Evolutionary conservation across 2,888 invertebrate species (phyloP).

Genomic region (Dynastes hyllus): DNA sequence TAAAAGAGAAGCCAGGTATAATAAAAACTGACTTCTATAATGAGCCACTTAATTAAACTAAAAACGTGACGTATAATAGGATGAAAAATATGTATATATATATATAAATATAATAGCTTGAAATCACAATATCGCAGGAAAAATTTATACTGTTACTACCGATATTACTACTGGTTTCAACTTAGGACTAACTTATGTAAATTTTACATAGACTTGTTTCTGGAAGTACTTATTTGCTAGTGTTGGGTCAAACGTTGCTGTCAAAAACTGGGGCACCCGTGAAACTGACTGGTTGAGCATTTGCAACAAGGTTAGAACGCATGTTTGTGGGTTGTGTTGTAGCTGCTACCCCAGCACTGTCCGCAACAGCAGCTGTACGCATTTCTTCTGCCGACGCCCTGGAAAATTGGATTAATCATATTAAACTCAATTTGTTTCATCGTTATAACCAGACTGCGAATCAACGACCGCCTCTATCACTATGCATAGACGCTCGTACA

Average conservation of each 20-base stretch:
- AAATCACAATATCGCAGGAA: conserved; percentile 45
- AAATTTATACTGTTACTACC: conserved; percentile 32
- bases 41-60: conserved; percentile 10
- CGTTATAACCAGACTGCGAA: no score
- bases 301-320: conserved; percentile 84
- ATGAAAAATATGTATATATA: neutral
- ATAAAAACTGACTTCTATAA: conserved; percentile 6
- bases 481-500: no score
- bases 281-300: conserved; percentile 87
- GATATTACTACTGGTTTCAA: conserved; percentile 34
- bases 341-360: conserved; percentile 51
- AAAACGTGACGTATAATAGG: neutral
- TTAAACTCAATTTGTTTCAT: neutral
- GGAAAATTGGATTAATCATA: conserved; percentile 59
- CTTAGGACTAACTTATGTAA: conserved; percentile 40
- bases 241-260: conserved; percentile 77
- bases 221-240: conserved; percentile 46
- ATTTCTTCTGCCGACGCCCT: conserved; percentile 88
- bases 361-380: conserved; percentile 79
- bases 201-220: conserved; percentile 44
- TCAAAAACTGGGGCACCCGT: conserved; percentile 79
- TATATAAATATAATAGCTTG: conserved; percentile 30
- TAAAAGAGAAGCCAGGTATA: neutral
- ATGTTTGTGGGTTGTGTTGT: conserved; percentile 69
- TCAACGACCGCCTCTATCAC: no score